phyloP scores from a whole-genome alignment of 2,113 vertebrate genomes.

The Thunnus maccoyii region DNA sequence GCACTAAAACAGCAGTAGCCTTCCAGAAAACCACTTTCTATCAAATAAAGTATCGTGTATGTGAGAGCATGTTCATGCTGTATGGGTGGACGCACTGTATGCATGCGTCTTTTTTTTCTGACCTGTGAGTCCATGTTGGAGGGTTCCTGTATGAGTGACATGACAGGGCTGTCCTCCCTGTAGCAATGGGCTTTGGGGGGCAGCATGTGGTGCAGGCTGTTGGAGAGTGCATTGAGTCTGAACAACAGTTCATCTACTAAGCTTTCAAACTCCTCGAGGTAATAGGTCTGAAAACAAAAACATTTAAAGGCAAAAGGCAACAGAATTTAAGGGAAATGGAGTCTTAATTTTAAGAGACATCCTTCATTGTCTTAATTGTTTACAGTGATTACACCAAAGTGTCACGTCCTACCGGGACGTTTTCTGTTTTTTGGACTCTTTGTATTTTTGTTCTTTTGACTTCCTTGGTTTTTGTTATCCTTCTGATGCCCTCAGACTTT shows the following conservation, averaged over 20 bases:
- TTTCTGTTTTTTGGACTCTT: too few species aligned
- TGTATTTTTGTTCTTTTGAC: too few species aligned
- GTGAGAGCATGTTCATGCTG: background rate
- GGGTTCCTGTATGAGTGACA: constrained; percentile 25
- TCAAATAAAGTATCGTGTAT: background rate
- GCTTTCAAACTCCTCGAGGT: constrained; percentile 86
- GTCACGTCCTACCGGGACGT: too few species aligned
- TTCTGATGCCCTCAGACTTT: too few species aligned
- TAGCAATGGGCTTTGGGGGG: constrained; percentile 37
- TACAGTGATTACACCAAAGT: background rate
- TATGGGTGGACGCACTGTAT: background rate
- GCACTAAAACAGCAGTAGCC: constrained; percentile 1
- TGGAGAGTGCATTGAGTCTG: constrained; percentile 78
- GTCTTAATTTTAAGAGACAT: background rate
- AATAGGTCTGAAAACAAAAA: constrained; percentile 77
- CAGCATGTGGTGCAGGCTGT: constrained; percentile 71
- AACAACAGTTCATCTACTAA: constrained; percentile 87
- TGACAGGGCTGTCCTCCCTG: constrained; percentile 20
- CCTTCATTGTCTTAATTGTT: background rate
- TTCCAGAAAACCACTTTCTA: background rate
- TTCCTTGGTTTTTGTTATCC: too few species aligned
- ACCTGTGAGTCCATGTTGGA: constrained; percentile 62
- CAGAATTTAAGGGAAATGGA: background rate
- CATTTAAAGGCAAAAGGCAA: background rate
- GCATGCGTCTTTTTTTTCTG: background rate